A percentile compares a stretch with the other conserved stretches of the same genome.
These are phyloP conservation scores for Homarus gammarus DNA, from an alignment of 2,888 invertebrate genomes.

Conservation along the genomic window DNA sequence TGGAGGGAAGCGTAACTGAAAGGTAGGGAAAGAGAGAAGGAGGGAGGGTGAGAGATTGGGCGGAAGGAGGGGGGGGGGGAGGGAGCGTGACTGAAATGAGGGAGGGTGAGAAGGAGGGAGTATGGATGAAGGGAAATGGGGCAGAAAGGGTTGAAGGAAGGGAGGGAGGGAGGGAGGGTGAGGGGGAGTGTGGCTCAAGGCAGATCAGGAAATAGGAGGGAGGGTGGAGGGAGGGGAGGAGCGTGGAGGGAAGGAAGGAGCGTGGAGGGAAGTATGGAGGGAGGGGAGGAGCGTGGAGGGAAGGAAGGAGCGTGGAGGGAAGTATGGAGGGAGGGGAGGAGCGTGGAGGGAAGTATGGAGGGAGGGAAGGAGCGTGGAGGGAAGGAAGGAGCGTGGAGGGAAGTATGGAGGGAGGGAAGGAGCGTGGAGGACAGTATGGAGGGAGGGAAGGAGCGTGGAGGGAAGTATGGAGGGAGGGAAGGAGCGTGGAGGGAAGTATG, in stretches of 20 bases:
- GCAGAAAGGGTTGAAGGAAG: not conserved
- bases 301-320: too few species aligned
- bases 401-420: too few species aligned
- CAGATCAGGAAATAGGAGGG: too few species aligned
- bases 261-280: too few species aligned
- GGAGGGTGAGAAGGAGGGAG: not conserved
- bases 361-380: not conserved
- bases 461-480: too few species aligned
- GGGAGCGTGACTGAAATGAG: not conserved
- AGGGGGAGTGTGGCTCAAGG: too few species aligned
- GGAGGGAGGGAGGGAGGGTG: not conserved
- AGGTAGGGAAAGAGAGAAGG: not conserved
- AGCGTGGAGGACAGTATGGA: not conserved
- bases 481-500: too few species aligned
- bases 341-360: not conserved
- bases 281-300: not conserved
- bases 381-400: too few species aligned
- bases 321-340: not conserved
- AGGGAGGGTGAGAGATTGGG: not conserved
- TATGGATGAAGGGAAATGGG: not conserved
- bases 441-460: too few species aligned
- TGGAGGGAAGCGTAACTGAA: not conserved
- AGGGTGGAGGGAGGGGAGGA: too few species aligned
- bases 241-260: too few species aligned
- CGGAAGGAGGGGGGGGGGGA: not conserved